A percentile compares a stretch with the other conserved stretches of the same genome.
phyloP scores from a whole-genome alignment of 1,140 invertebrate genomes.

The Chrysopa pallens region DNA sequence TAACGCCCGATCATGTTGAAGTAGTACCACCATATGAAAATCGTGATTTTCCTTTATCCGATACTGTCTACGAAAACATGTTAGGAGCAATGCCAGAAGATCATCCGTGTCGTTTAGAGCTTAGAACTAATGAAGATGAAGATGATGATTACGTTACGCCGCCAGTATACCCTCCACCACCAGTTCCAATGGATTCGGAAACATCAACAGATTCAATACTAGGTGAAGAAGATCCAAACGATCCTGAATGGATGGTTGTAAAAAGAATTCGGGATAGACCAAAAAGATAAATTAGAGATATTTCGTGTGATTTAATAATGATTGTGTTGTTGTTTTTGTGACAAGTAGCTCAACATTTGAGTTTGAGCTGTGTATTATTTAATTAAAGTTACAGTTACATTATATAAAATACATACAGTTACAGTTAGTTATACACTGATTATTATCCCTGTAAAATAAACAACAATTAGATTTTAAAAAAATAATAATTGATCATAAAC shows the following conservation, averaged over 20 bases:
- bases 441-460: no score
- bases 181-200: conserved; percentile 25
- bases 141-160: not conserved
- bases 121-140: not conserved
- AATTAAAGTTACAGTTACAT: no score
- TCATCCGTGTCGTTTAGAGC: conserved; percentile 18
- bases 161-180: conserved; percentile 1
- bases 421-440: no score
- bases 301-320: no score
- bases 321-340: no score
- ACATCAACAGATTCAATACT: conserved; percentile 39
- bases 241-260: conserved; percentile 52
- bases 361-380: no score
- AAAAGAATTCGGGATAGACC: conserved; percentile 1
- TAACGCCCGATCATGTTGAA: conserved; percentile 12
- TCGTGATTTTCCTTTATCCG: conserved; percentile 52
- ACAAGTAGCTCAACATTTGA: no score
- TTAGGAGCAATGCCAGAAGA: conserved; percentile 44
- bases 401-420: no score
- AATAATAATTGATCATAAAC: no score
- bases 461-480: no score
- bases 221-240: conserved; percentile 58
- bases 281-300: conserved; percentile 1
- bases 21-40: conserved; percentile 49
- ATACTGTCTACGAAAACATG: conserved; percentile 52